Evolutionary conservation across 1,140 invertebrate genomes (phyloP).

Genomic region (Hycleus cichorii): DNA sequence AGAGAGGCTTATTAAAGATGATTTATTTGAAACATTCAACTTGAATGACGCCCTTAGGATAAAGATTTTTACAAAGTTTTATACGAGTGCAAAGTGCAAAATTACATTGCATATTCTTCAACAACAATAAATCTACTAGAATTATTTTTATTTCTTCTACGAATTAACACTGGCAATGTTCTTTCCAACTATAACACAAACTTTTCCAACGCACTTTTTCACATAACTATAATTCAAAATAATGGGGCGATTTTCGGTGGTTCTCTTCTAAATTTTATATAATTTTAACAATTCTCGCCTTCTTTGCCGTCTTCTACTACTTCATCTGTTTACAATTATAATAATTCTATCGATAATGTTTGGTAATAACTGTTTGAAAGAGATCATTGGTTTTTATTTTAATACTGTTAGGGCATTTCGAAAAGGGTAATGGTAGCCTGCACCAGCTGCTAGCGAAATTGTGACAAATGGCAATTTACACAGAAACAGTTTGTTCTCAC

Average conservation of each 20-base stretch:
- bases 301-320: neutral
- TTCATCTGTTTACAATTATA: neutral
- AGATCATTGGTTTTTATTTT: neutral
- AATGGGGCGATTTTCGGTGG: conserved; percentile 13
- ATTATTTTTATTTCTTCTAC: conserved; percentile 29
- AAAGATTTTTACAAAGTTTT: conserved; percentile 11
- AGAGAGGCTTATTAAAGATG: no score
- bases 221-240: conserved; percentile 22
- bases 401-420: neutral
- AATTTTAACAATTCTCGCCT: neutral
- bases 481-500: conserved; percentile 22
- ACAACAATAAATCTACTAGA: conserved; percentile 22
- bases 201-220: conserved; percentile 28
- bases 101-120: conserved; percentile 27
- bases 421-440: neutral
- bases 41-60: conserved; percentile 15
- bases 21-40: neutral
- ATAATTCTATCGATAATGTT: neutral
- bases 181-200: conserved; percentile 17
- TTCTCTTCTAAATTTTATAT: neutral
- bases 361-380: neutral
- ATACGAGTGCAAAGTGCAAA: neutral
- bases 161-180: conserved; percentile 9
- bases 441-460: conserved; percentile 25
- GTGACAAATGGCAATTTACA: conserved; percentile 26